Conservation (phyloP, 2,797 vertebrate genomes). For the Enteromius radiatus region DNA sequence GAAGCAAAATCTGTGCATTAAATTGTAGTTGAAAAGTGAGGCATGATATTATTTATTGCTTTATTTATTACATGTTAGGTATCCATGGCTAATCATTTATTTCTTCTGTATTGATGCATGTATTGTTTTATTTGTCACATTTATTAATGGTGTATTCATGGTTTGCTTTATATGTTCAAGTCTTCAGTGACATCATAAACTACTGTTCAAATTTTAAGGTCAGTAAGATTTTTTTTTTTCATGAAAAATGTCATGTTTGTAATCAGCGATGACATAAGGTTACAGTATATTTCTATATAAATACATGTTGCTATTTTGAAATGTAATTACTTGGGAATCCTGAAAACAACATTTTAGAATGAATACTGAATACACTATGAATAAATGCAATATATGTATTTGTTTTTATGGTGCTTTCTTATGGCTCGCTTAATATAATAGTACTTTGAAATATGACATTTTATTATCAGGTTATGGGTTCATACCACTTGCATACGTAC, state of each 20-base stretch:
- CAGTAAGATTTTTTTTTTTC: background rate
- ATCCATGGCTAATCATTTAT: background rate
- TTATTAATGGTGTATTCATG: background rate
- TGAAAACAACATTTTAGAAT: background rate
- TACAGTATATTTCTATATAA: background rate
- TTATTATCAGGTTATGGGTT: background rate
- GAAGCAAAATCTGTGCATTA: background rate
- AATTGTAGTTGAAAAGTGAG: background rate
- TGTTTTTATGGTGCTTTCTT: background rate
- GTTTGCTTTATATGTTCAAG: background rate
- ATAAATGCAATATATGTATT: background rate
- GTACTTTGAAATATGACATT: background rate
- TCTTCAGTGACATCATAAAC: background rate
- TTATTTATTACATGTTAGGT: background rate
- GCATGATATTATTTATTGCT: background rate
- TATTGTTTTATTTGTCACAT: background rate
- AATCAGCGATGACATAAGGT: background rate
- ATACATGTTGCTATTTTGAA: background rate
- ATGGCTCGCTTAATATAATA: background rate
- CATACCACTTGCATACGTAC: background rate
- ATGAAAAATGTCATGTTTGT: background rate
- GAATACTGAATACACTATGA: background rate
- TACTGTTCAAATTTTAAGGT: background rate
- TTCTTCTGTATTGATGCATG: background rate
- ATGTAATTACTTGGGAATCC: background rate